Evolutionary conservation across 2,113 vertebrate species (phyloP).

Genomic region (Lophotis ruficrista): DNA sequence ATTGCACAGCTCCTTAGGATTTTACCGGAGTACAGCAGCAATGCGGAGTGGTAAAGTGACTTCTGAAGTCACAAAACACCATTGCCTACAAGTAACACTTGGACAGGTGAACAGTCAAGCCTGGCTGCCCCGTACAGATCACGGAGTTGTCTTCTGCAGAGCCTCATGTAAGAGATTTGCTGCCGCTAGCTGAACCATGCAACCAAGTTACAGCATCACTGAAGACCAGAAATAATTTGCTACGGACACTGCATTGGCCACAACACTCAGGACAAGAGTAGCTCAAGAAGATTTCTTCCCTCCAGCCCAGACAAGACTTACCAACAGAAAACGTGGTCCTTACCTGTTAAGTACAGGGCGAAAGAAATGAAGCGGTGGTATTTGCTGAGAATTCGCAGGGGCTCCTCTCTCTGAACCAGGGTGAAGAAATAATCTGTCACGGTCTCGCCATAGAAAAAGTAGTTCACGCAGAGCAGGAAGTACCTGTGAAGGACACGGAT

Average conservation of each 20-base stretch:
- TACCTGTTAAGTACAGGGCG: constrained; percentile 94
- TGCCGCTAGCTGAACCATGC: not conserved
- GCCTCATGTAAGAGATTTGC: not conserved
- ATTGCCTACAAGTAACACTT: not conserved
- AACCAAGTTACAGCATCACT: not conserved
- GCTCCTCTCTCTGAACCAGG: constrained; percentile 96
- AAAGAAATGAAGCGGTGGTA: constrained; percentile 99
- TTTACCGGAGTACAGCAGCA: not conserved
- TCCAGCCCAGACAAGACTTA: not conserved
- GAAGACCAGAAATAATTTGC: not conserved
- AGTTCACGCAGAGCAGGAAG: constrained; percentile 96
- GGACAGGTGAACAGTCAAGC: not conserved
- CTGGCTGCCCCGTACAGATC: not conserved
- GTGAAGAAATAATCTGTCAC: constrained; percentile 98
- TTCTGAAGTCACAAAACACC: not conserved
- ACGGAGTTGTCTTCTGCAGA: not conserved
- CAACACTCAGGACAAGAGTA: not conserved
- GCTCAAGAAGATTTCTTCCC: not conserved
- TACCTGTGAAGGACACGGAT: constrained; percentile 81
- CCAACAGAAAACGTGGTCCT: not conserved
- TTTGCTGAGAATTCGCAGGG: constrained; percentile 95
- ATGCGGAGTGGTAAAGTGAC: not conserved
- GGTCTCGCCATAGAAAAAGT: constrained; percentile 98
- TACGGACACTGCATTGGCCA: not conserved
- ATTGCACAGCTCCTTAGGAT: not conserved